A percentile compares a stretch with the other conserved stretches of the same genome.
These are phyloP conservation scores for Saccostrea echinata DNA, from an alignment of 1,140 invertebrate genomes.

Conservation along the genomic window DNA sequence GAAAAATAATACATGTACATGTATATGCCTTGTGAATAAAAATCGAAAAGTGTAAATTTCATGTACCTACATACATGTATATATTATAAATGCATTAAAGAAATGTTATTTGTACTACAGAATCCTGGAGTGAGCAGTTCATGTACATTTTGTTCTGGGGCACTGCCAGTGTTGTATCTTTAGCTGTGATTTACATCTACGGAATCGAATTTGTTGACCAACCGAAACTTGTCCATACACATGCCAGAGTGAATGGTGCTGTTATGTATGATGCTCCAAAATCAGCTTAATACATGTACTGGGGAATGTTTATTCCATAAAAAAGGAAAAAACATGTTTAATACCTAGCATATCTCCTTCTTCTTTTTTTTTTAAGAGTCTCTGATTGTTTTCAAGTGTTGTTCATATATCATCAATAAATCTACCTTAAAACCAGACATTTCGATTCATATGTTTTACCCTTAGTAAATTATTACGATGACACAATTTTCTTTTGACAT, in stretches of 20 bases:
- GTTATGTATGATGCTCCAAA: conserved; percentile 33
- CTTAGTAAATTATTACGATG: too few species aligned
- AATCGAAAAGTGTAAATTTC: too few species aligned
- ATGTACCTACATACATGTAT: too few species aligned
- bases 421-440: too few species aligned
- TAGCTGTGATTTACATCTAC: conserved; percentile 90
- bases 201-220: conserved; percentile 89
- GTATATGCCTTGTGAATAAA: too few species aligned
- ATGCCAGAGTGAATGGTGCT: conserved; percentile 44
- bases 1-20: too few species aligned
- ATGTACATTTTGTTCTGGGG: conserved; percentile 96
- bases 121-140: conserved; percentile 91
- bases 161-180: conserved; percentile 80
- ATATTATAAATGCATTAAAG: background rate
- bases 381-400: too few species aligned
- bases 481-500: too few species aligned
- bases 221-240: conserved; percentile 83
- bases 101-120: conserved; percentile 77
- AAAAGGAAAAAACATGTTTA: background rate
- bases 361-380: too few species aligned
- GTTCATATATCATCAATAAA: too few species aligned
- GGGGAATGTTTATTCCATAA: background rate
- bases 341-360: background rate
- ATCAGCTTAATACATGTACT: background rate
- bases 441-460: too few species aligned